Evolutionary conservation across 1,140 invertebrate species (phyloP), one percentile per base, ranked within the genome.

Genomic region (Teleopsis dalmanni): DNA sequence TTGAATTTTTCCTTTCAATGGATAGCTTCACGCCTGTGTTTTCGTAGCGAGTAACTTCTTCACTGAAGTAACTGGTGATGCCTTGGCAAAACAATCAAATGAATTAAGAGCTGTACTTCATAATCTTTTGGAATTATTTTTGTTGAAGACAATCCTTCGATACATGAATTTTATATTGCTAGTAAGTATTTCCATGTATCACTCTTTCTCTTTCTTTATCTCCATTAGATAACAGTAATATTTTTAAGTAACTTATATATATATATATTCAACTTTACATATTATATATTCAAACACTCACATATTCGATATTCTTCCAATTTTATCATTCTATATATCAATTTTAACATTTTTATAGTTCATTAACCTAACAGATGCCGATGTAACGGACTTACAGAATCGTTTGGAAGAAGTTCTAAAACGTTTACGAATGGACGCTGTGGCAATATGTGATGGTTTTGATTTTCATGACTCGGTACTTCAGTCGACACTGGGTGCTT

Each of bases 391-490:
- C 0, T 60, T 90, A 10, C 81, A 87, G 59, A 55, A 66, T 5
- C 78, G 79, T 42, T 68, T 91, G 33, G 81, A 85, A 56, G 74
- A 79, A 10, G 65, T 87, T 14, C 70, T 94, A 29, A 57, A 60
- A 1, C 57, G 72, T 2, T 76, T 95, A 18, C 77, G 91, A 50
- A 83, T 85, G 4, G 87, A 95, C 72, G 88, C 87, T 11, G 82
- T 96, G 0, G 81, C 84, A 4, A 75, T 95, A 11, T 90, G 93
- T 0, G 91, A 95, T 68, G 81, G 86, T 4, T 95, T 95, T 59
- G 89, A 94, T 67, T 79, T 90, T 36, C 75, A 79, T 18, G 91
- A 95, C 62, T 78, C 82, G 56, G 78, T 88, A 41, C 68, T 95
- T 5, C 72, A 76, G 13, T 94, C 90, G 18, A 80, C 86, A 3